Conservation (phyloP, 2,888 invertebrate genomes). For the Philhelius pedissequus region DNA sequence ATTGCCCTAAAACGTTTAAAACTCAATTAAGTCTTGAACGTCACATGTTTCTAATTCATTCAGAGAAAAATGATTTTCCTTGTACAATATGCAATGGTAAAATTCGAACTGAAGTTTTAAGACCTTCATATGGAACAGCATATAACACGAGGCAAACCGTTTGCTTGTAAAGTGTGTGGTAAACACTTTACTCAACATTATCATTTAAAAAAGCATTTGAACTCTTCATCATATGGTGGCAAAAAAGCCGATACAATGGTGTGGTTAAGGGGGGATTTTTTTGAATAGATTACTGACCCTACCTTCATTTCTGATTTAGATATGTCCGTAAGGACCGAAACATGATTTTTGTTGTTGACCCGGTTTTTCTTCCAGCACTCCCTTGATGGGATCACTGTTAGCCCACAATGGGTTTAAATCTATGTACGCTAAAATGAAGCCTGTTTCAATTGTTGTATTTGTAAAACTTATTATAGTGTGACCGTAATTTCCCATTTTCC, state of each 20-base stretch:
- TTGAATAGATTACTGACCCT: no score
- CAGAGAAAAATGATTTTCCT: constrained; percentile 82
- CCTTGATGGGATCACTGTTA: no score
- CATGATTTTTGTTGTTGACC: no score
- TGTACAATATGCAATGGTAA: constrained; percentile 85
- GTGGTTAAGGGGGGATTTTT: no score
- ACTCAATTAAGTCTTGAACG: constrained; percentile 83
- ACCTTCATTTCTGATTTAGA: no score
- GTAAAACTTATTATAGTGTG: no score
- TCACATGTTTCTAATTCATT: constrained; percentile 86
- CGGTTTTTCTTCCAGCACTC: no score
- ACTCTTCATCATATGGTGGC: constrained; percentile 76
- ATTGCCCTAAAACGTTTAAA: constrained; percentile 87
- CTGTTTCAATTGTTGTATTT: no score
- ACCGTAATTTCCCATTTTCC: no score
- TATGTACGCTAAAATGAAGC: no score
- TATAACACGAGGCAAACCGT: constrained; percentile 81
- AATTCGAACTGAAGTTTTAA: constrained; percentile 82
- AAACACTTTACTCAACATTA: constrained; percentile 87
- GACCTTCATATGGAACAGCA: constrained; percentile 85
- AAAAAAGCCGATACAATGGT: constrained; percentile 74
- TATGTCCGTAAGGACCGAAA: no score
- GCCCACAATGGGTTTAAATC: no score
- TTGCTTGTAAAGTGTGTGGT: constrained; percentile 84
- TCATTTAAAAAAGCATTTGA: constrained; percentile 82